Evolutionary conservation across 2,888 invertebrate species (phyloP), one percentile per base, ranked within the genome.

Genomic region (Atrina japonica): DNA sequence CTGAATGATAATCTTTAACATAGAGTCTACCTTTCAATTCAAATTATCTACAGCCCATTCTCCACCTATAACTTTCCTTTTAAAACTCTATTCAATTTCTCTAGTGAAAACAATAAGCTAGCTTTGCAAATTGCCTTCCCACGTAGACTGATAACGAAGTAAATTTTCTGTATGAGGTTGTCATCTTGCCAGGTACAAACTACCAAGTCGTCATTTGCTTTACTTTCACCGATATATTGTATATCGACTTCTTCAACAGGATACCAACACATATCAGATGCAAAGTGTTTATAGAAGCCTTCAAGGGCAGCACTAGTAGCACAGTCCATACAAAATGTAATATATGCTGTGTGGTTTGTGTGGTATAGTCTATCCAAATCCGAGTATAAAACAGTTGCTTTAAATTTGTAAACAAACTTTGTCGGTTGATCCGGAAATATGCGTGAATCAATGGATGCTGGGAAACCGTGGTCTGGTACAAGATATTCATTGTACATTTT

Each of bases 231-330:
- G 35, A 40, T 40, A 18, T 55, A 40, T 7, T 55, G 40, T 35
- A 55, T 40, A 55, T 55, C 40, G 35, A 55, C 40, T 18, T 55
- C 55, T 14, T 35, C 35, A n/a, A 55, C 55, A 3, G 55, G 55
- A 18, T 55, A 55, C 55, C 55, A 55, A 18, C 55, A 55, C 55
- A 55, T 55, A 18, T 55, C 55, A 16, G 29, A 27, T 11, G 55
- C 30, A 30, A 55, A 55, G 16, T 55, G 55, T 21, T 40, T 30
- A 18, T 55, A 55, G 18, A 21, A 35, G 9, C 55, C 55, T 9
- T 30, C 18, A 3, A 55, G 29, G 18, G 55, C 55, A 5, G 55
- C 55, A 35, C 40, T 40, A 11, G 55, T 30, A 1, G 55, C 55
- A 18, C 55, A 55, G 35, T 55, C 55, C n/a, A 55, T 55, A 55